A percentile compares a stretch with the other conserved stretches of the same genome.
phyloP scores from a whole-genome alignment of 2,888 invertebrate species.

The Tyria jacobaeae region DNA sequence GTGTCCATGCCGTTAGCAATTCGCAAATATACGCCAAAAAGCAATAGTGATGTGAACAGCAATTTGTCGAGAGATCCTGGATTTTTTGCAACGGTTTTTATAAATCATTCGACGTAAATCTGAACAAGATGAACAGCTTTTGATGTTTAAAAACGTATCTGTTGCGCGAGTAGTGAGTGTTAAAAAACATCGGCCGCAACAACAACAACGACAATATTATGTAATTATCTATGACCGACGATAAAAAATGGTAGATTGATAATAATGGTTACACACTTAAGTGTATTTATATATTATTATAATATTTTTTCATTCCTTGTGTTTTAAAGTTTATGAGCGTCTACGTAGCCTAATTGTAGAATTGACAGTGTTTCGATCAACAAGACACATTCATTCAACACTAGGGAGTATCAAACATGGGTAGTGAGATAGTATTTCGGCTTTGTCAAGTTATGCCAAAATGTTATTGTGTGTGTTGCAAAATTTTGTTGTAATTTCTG shows the following conservation, averaged over 20 bases:
- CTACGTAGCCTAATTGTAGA: neutral
- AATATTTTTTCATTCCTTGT: neutral
- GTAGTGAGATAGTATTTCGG: neutral
- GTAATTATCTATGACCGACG: neutral
- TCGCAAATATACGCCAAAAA: slow-evolving; percentile 71
- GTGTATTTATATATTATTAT: neutral
- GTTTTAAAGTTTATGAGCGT: neutral
- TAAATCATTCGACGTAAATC: slow-evolving; percentile 52
- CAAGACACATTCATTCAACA: too few relatives aligned
- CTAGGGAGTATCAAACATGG: neutral
- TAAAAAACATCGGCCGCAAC: too few relatives aligned
- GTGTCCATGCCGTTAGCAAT: slow-evolving; percentile 70
- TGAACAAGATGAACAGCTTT: slow-evolving; percentile 46
- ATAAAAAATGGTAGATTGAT: neutral
- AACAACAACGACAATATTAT: too few relatives aligned
- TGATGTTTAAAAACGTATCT: neutral
- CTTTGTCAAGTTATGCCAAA: neutral
- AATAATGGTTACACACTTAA: neutral
- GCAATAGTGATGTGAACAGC: slow-evolving; percentile 67
- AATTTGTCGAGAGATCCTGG: slow-evolving; percentile 52
- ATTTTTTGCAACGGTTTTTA: slow-evolving; percentile 53
- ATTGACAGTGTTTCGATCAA: too few relatives aligned
- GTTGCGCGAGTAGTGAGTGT: too few relatives aligned
- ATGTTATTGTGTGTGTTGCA: too few relatives aligned
- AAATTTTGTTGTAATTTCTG: too few relatives aligned